Conservation (phyloP, 2,888 invertebrate species). For the Leptarthrus brevirostris region DNA sequence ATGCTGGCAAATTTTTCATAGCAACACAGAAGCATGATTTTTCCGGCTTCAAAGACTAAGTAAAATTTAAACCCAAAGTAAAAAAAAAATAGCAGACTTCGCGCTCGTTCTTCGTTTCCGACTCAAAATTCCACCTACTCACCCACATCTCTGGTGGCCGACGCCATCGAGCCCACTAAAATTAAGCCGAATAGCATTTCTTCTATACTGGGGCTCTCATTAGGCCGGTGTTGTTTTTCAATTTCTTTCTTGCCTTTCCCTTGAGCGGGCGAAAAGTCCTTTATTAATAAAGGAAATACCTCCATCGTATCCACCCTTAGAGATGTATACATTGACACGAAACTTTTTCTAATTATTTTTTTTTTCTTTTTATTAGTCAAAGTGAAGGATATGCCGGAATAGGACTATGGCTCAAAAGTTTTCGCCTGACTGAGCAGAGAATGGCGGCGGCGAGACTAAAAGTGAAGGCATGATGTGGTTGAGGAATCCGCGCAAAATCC, state of each 20-base stretch:
- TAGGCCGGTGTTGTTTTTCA: slow-evolving; percentile 53
- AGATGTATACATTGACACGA: slow-evolving; percentile 35
- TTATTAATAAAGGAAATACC: slow-evolving; percentile 46
- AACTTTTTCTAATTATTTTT: slow-evolving; percentile 41
- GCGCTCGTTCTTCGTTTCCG: not conserved
- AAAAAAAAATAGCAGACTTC: not conserved
- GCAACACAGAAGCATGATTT: slow-evolving; percentile 35
- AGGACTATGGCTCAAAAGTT: slow-evolving; percentile 26
- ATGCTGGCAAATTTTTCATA: slow-evolving; percentile 10
- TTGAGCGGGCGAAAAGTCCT: slow-evolving; percentile 39
- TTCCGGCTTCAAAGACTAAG: slow-evolving; percentile 38
- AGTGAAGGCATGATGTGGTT: slow-evolving; percentile 6
- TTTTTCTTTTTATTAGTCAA: slow-evolving; percentile 24
- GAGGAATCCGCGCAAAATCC: slow-evolving; percentile 42
- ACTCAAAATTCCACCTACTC: not conserved
- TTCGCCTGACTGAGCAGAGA: slow-evolving; percentile 35
- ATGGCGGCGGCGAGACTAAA: slow-evolving; percentile 2
- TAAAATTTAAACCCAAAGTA: slow-evolving; percentile 13
- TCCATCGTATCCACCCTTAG: not conserved
- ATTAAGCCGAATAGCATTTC: slow-evolving; percentile 50
- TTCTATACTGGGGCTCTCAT: slow-evolving; percentile 48
- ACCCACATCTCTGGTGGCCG: not conserved
- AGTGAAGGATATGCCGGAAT: slow-evolving; percentile 22
- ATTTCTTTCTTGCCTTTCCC: slow-evolving; percentile 47
- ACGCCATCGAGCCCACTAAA: slow-evolving; percentile 34